These are phyloP conservation scores for Eulemur macaco DNA, from an alignment of 2,113 vertebrate species.

Conservation along the genomic window DNA sequence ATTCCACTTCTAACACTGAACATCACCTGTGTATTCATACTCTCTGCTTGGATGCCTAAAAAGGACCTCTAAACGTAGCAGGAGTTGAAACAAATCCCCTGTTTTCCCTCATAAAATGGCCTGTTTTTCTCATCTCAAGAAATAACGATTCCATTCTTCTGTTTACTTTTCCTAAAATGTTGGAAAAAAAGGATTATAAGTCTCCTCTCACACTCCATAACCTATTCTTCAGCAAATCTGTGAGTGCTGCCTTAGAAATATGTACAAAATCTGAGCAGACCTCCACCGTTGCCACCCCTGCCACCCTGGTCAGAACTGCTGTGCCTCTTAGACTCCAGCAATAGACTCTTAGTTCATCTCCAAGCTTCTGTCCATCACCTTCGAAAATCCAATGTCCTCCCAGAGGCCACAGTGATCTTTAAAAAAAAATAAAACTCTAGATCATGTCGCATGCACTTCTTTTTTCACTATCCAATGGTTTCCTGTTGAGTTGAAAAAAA, in stretches of 20 bases:
- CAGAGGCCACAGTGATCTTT: background rate
- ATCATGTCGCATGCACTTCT: background rate
- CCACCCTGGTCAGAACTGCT: background rate
- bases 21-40: background rate
- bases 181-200: background rate
- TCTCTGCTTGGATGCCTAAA: background rate
- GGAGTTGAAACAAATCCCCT: background rate
- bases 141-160: background rate
- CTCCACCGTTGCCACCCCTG: rapidly evolving
- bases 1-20: background rate
- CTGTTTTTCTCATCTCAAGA: background rate
- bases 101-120: background rate
- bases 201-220: background rate
- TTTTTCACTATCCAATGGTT: background rate
- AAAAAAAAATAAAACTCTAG: background rate
- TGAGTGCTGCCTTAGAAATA: background rate
- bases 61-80: background rate
- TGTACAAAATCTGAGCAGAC: background rate
- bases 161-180: background rate
- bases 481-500: background rate
- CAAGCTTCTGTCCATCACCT: background rate
- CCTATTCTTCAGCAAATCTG: background rate
- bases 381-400: background rate
- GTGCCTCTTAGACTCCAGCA: background rate
- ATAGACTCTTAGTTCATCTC: background rate